Percentiles rank a stretch among this genome's conserved stretches.
These are phyloP conservation scores for Morelia viridis DNA, from an alignment of 2,797 vertebrate genomes.

Conservation along the genomic window DNA sequence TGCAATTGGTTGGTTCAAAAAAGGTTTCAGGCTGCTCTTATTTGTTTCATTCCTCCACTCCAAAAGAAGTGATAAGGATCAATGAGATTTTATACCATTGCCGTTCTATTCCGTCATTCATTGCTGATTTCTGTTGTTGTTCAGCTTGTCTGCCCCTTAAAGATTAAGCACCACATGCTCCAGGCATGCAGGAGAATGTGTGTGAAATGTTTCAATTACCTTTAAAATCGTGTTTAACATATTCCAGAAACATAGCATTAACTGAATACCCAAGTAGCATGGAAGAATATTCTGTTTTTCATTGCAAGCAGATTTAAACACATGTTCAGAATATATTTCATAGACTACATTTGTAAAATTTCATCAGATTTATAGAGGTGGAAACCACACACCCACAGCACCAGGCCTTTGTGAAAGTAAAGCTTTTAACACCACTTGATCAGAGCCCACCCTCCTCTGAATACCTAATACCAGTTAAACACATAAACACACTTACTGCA, in stretches of 20 bases:
- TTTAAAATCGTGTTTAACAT: constrained; percentile 78
- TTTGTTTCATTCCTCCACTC: not conserved
- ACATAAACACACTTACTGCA: not conserved
- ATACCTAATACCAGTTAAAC: constrained; percentile 23
- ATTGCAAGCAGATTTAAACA: constrained; percentile 76
- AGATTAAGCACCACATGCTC: constrained; percentile 33
- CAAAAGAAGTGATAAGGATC: not conserved
- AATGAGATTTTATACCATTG: not conserved
- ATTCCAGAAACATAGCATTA: constrained; percentile 74
- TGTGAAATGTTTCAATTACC: constrained; percentile 81
- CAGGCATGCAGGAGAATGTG: constrained; percentile 61
- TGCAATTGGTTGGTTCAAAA: not conserved
- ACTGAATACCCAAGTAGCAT: constrained; percentile 51
- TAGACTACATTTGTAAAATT: constrained; percentile 62
- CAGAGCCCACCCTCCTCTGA: constrained; percentile 29
- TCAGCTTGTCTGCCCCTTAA: constrained; percentile 2
- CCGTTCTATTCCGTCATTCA: not conserved
- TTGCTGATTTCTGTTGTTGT: constrained; percentile 1
- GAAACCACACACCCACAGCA: constrained; percentile 74
- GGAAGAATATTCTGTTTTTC: constrained; percentile 63
- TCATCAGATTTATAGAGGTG: constrained; percentile 66
- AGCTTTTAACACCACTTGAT: constrained; percentile 75
- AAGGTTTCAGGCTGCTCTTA: not conserved
- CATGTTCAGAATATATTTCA: constrained; percentile 75
- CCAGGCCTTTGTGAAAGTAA: constrained; percentile 64